Base-by-base conservation (phyloP, 2,888 invertebrate genomes). In the Drosophila sordidula region DNA sequence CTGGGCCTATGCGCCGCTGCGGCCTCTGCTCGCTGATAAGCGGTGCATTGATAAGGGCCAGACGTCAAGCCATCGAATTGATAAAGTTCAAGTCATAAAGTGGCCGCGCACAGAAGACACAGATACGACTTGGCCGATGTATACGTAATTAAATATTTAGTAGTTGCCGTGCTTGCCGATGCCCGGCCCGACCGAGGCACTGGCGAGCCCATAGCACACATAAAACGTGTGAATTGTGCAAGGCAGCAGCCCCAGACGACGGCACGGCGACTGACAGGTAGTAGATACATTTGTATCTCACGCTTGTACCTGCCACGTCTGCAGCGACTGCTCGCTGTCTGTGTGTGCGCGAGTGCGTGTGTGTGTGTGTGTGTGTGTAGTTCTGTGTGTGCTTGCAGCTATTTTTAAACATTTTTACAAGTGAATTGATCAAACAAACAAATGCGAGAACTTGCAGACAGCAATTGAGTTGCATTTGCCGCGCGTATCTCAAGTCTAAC, bases 351-450 rank as follows among this genome's bases (percentile, higher is more conserved):
- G 46, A 56, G 22, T 51, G 44, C 34, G 52, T 50, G 46, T 59
- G 44, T n/a, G n/a, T n/a, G n/a, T n/a, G n/a, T n/a, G n/a, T n/a
- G n/a, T n/a, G n/a, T n/a, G n/a, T n/a, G n/a, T n/a, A n/a, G n/a
- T n/a, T n/a, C n/a, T n/a, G 44, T 41, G 52, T 50, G 46, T 59
- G 44, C 47, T 45, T 65, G 59, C 41, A 47, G 70, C 55, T 88
- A 86, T 88, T 88, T 86, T 80, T 78, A 83, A 76, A 67, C 55
- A 75, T 63, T 72, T 80, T 80, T 71, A 80, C 87, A 86, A 86
- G 83, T 76, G 64, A 86, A 88, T 86, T 78, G 75, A 83, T 83
- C 83, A 86, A 78, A 78, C 72, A 87, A 83, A 87, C 63, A 87
- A 81, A 79, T 65, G 64, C 75, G 50, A 71, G 70, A 70, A 65